Conservation (phyloP, 2,797 vertebrate genomes). For the Corythornis leucogaster region DNA sequence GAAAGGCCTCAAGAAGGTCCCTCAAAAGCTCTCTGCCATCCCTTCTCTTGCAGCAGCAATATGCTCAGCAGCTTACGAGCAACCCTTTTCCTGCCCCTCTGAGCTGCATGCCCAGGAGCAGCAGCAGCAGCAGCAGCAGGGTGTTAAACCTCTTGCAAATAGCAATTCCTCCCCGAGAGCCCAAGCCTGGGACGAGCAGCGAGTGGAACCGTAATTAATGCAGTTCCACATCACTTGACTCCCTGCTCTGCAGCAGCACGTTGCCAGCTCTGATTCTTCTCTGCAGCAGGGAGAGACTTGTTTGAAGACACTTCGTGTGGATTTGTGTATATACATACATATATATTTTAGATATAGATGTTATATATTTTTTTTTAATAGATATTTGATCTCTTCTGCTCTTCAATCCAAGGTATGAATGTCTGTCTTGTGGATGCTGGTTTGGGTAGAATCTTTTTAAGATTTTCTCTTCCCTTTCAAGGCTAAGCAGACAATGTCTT, state of each 20-base stretch:
- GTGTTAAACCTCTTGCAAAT: conserved; percentile 1
- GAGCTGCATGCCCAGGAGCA: not conserved
- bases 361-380: too few species aligned
- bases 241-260: not conserved
- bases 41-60: not conserved
- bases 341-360: not conserved
- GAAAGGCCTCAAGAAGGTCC: not conserved
- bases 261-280: not conserved
- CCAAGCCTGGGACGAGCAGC: not conserved
- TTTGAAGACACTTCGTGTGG: not conserved
- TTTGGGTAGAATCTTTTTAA: not conserved
- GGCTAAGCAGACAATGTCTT: not conserved
- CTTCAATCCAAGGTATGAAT: not conserved
- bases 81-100: not conserved
- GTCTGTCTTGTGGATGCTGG: not conserved
- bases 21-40: not conserved
- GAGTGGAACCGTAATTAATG: not conserved
- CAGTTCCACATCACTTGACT: not conserved
- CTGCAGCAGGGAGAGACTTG: not conserved
- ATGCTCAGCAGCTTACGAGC: not conserved
- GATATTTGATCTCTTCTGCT: not conserved
- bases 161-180: not conserved
- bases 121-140: not conserved
- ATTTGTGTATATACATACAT: not conserved
- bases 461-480: not conserved